phyloP scores from a whole-genome alignment of 2,113 vertebrate genomes.

The Asarcornis scutulata region DNA sequence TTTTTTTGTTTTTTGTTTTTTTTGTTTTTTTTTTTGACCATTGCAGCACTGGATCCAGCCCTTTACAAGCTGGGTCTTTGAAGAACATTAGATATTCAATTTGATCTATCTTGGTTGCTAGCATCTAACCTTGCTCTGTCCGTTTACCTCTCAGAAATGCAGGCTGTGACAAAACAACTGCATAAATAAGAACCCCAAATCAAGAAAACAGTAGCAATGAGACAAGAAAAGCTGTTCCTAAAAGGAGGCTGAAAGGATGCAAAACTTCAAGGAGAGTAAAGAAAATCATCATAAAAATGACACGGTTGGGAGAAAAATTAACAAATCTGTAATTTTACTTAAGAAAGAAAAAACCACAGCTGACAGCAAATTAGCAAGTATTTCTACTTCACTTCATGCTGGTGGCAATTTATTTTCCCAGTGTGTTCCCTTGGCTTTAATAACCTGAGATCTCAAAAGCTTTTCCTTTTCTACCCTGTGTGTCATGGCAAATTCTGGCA shows the following conservation, averaged over 20 bases:
- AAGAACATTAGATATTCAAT: not conserved
- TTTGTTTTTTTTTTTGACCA: not conserved
- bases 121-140: not conserved
- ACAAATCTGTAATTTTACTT: not conserved
- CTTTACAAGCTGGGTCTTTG: not conserved
- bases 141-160: not conserved
- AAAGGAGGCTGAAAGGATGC: not conserved
- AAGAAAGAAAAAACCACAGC: not conserved
- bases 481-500: constrained; percentile 18
- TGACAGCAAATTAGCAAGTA: constrained; percentile 47
- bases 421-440: constrained; percentile 13
- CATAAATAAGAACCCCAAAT: not conserved
- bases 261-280: not conserved
- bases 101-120: not conserved
- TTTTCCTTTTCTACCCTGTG: constrained; percentile 1
- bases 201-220: not conserved
- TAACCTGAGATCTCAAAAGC: constrained; percentile 19
- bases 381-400: constrained; percentile 32
- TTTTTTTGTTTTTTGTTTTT: not conserved
- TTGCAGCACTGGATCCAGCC: not conserved
- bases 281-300: not conserved
- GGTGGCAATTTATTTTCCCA: constrained; percentile 50
- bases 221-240: not conserved
- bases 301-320: not conserved
- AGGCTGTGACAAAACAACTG: not conserved